Evolutionary conservation across 2,888 invertebrate genomes (phyloP).

Genomic region (Ashinkailepas kermadecensis): DNA sequence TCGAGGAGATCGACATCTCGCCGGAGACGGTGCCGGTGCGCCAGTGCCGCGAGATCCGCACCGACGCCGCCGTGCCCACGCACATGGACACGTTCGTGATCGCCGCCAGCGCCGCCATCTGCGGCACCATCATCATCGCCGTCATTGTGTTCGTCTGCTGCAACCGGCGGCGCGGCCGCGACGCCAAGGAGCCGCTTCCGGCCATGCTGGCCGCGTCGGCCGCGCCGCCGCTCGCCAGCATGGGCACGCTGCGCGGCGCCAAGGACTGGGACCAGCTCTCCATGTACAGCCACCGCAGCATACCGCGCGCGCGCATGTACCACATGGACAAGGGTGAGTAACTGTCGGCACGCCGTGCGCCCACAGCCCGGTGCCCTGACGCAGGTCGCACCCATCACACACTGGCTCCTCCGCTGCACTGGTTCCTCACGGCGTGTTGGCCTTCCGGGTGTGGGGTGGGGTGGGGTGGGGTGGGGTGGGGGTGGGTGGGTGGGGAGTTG

Average conservation of each 20-base stretch:
- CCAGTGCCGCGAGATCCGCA: slow-evolving; percentile 83
- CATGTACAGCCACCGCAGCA: slow-evolving; percentile 81
- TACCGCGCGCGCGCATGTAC: slow-evolving; percentile 79
- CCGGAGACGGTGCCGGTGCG: slow-evolving; percentile 70
- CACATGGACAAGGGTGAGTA: slow-evolving; percentile 53
- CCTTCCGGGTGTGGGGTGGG: too few species aligned
- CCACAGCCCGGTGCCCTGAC: too few species aligned
- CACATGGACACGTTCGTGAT: slow-evolving; percentile 94
- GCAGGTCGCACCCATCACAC: too few species aligned
- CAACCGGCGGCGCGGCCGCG: slow-evolving; percentile 46
- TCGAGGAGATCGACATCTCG: slow-evolving; percentile 79
- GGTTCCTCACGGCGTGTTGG: too few species aligned
- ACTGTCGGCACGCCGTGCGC: background rate
- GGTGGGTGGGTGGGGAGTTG: too few species aligned
- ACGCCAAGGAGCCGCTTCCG: slow-evolving; percentile 27
- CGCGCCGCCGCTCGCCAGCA: slow-evolving; percentile 55
- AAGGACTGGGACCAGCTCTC: slow-evolving; percentile 80
- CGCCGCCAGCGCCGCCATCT: slow-evolving; percentile 85
- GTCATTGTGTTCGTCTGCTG: slow-evolving; percentile 84
- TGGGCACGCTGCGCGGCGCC: slow-evolving; percentile 75
- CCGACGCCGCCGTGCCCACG: slow-evolving; percentile 57
- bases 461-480: too few species aligned
- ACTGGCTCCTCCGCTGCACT: too few species aligned
- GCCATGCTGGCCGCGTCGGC: slow-evolving; percentile 13
- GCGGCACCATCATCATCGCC: slow-evolving; percentile 82